Evolutionary conservation across 37 sponge, comb jelly and placozoan species (phyloP).

Genomic region (Geodia barretti): DNA sequence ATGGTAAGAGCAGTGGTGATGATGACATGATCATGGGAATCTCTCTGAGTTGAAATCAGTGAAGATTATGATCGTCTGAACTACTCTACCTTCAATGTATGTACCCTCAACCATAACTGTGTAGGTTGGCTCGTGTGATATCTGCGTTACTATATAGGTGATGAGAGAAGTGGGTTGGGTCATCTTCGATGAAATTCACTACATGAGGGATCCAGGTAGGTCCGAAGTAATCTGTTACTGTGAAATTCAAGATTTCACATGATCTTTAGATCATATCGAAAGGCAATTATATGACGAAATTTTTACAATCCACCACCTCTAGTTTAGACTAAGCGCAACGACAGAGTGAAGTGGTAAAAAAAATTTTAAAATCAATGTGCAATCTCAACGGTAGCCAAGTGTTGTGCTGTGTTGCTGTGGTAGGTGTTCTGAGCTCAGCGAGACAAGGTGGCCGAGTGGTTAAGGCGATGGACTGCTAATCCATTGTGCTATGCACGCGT

Average conservation of each 20-base stretch:
- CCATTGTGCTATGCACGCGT: too few relatives aligned
- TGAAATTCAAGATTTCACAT: too few relatives aligned
- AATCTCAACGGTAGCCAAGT: too few relatives aligned
- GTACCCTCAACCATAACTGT: background rate
- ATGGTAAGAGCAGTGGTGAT: too few relatives aligned
- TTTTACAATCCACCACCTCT: background rate
- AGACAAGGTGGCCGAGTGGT: too few relatives aligned
- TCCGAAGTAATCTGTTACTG: too few relatives aligned
- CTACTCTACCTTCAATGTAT: background rate
- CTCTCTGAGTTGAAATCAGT: background rate
- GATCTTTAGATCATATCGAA: too few relatives aligned
- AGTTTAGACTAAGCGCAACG: background rate
- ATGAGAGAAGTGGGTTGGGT: conserved; percentile 99
- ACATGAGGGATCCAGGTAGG: conserved; percentile 91
- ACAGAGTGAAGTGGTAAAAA: background rate
- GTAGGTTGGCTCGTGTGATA: background rate
- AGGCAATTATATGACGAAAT: background rate
- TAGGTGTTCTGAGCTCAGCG: too few relatives aligned
- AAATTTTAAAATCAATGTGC: too few relatives aligned
- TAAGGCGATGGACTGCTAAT: too few relatives aligned
- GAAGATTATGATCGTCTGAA: background rate
- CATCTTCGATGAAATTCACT: conserved; percentile 94
- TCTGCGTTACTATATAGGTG: conserved; percentile 43
- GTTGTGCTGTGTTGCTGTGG: too few relatives aligned
- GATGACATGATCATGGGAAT: conserved; percentile 3